A percentile compares a stretch with the other conserved stretches of the same genome.
These are phyloP conservation scores for Geothlypis trichas DNA, from an alignment of 2,113 vertebrate genomes.

Conservation along the genomic window DNA sequence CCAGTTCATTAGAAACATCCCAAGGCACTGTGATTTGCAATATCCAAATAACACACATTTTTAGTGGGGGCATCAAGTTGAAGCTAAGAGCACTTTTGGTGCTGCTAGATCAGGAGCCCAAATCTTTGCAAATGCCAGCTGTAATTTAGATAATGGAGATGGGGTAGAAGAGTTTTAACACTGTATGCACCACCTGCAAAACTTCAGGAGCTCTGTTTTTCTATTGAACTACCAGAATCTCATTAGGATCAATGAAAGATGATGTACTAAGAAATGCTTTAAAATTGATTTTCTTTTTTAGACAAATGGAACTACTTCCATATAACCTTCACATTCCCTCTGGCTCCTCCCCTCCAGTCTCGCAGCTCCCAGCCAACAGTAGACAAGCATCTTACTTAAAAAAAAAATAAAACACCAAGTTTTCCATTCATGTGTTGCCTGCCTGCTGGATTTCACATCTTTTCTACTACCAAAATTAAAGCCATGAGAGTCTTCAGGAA, in stretches of 20 bases:
- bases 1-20: neutral
- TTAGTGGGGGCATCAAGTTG: neutral
- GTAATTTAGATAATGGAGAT: neutral
- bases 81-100: neutral
- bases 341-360: neutral
- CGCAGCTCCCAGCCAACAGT: neutral
- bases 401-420: neutral
- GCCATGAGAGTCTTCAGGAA: neutral
- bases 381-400: neutral
- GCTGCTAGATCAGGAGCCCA: neutral
- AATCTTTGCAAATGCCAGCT: neutral
- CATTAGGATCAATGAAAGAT: neutral
- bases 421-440: neutral
- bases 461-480: slow-evolving; percentile 14
- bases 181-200: neutral
- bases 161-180: neutral
- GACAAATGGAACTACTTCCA: neutral
- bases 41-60: neutral
- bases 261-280: neutral
- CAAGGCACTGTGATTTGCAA: neutral
- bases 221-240: neutral
- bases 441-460: neutral
- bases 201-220: neutral
- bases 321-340: neutral
- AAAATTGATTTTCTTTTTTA: slow-evolving; percentile 31